Percentiles rank a stretch among this genome's conserved stretches.
Conservation (phyloP, 2,797 vertebrate species). For the Hyperoplus immaculatus region DNA sequence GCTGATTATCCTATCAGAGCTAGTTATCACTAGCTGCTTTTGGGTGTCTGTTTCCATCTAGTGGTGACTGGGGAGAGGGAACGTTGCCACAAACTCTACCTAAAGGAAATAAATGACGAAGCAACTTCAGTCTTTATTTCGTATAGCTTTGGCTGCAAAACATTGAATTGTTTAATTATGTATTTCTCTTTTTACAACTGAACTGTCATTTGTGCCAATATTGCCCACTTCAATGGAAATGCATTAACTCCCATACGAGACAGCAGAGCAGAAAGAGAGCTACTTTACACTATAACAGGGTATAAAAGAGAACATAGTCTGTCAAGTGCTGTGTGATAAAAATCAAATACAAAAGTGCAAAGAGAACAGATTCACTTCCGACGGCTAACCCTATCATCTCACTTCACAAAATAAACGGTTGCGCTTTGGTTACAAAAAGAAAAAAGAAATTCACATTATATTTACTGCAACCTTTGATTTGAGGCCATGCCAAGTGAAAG, state of each 20-base stretch:
- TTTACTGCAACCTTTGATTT: slow-evolving; percentile 89
- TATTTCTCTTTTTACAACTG: slow-evolving; percentile 72
- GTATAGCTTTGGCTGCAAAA: slow-evolving; percentile 70
- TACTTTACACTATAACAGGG: slow-evolving; percentile 80
- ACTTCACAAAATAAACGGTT: slow-evolving; percentile 81
- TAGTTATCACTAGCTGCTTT: neutral
- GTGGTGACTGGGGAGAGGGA: slow-evolving; percentile 38
- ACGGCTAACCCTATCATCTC: slow-evolving; percentile 81
- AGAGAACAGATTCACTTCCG: slow-evolving; percentile 80
- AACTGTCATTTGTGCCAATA: slow-evolving; percentile 54
- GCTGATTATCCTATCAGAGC: neutral
- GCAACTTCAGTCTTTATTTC: slow-evolving; percentile 78
- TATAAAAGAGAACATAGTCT: slow-evolving; percentile 80
- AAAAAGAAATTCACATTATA: slow-evolving; percentile 81
- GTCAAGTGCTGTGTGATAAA: slow-evolving; percentile 75
- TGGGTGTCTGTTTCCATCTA: slow-evolving; percentile 67
- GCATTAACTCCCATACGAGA: slow-evolving; percentile 69
- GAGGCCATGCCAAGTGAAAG: slow-evolving; percentile 91
- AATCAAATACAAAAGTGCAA: slow-evolving; percentile 87
- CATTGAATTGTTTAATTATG: slow-evolving; percentile 62
- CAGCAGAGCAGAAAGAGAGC: slow-evolving; percentile 65
- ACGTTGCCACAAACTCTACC: slow-evolving; percentile 5
- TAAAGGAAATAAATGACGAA: slow-evolving; percentile 48
- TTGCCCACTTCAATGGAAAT: slow-evolving; percentile 73
- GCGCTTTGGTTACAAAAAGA: slow-evolving; percentile 86